Percentiles rank a stretch among this genome's conserved stretches.
phyloP scores from a whole-genome alignment of 2,797 vertebrate species.

The Sebastes nivosus region DNA sequence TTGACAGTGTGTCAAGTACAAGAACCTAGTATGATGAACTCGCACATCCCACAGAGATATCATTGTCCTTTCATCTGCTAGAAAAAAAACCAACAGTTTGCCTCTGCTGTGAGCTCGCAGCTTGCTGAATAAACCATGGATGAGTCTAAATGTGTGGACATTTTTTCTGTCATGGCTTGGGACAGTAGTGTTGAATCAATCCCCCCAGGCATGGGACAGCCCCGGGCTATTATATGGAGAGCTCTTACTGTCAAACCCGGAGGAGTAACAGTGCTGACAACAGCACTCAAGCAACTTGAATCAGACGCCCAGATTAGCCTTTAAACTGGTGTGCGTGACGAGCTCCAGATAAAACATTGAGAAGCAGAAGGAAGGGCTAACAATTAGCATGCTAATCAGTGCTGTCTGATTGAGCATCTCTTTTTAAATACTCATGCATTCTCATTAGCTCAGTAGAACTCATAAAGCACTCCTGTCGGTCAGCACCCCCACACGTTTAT shows the following conservation, averaged over 20 bases:
- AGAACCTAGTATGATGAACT: slow-evolving; percentile 51
- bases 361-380: neutral
- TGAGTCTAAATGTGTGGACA: slow-evolving; percentile 38
- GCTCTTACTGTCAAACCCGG: slow-evolving; percentile 41
- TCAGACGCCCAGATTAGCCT: slow-evolving; percentile 22
- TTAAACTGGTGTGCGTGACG: slow-evolving; percentile 5
- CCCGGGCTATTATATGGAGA: slow-evolving; percentile 45
- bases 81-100: slow-evolving; percentile 8
- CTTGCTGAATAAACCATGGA: slow-evolving; percentile 60
- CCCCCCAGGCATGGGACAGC: slow-evolving; percentile 36
- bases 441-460: slow-evolving; percentile 36
- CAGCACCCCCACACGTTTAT: slow-evolving; percentile 5
- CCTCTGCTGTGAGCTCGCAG: slow-evolving; percentile 32
- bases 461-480: neutral
- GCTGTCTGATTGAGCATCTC: slow-evolving; percentile 1
- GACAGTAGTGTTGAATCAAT: slow-evolving; percentile 49
- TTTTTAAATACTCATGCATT: slow-evolving; percentile 36
- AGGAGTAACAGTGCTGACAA: slow-evolving; percentile 54
- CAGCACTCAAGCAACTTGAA: slow-evolving; percentile 19
- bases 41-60: slow-evolving; percentile 49
- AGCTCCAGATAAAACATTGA: neutral
- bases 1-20: slow-evolving; percentile 56
- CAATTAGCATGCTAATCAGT: slow-evolving; percentile 39
- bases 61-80: slow-evolving; percentile 55
- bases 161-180: slow-evolving; percentile 39